A percentile compares a stretch with the other conserved stretches of the same genome.
These are phyloP conservation scores for Scomber colias DNA, from an alignment of 2,113 vertebrate species.

Conservation along the genomic window DNA sequence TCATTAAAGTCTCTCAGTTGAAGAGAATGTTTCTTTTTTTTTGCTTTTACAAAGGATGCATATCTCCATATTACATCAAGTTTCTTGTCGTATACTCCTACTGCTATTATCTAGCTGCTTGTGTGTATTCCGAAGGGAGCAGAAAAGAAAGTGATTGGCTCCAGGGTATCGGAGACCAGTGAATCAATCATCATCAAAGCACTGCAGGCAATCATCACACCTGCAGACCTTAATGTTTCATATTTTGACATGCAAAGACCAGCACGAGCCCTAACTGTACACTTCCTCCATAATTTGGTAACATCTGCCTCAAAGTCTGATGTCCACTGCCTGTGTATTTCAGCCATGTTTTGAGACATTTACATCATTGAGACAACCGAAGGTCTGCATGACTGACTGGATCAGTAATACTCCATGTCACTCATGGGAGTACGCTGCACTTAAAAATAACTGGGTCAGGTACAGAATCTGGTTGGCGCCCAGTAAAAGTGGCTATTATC, in stretches of 20 bases:
- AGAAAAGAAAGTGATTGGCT: background rate
- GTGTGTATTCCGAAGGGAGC: too few species aligned
- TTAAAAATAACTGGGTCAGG: slow-evolving; percentile 1
- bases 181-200: background rate
- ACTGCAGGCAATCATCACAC: fast-evolving
- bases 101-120: too few species aligned
- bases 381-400: slow-evolving; percentile 21
- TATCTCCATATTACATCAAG: background rate
- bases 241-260: slow-evolving; percentile 2
- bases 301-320: background rate
- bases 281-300: background rate
- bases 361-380: slow-evolving; percentile 13
- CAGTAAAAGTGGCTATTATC: background rate
- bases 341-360: slow-evolving; percentile 11
- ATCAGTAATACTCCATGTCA: slow-evolving; percentile 18
- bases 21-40: background rate
- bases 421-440: slow-evolving; percentile 6
- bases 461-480: background rate
- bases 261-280: background rate
- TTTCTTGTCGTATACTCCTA: background rate
- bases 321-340: slow-evolving; percentile 10
- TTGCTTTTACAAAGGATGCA: background rate
- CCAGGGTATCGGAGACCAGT: background rate
- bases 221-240: background rate
- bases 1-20: background rate